Base-by-base conservation (phyloP, 1,140 invertebrate species). In the Aradophagus sp. region DNA sequence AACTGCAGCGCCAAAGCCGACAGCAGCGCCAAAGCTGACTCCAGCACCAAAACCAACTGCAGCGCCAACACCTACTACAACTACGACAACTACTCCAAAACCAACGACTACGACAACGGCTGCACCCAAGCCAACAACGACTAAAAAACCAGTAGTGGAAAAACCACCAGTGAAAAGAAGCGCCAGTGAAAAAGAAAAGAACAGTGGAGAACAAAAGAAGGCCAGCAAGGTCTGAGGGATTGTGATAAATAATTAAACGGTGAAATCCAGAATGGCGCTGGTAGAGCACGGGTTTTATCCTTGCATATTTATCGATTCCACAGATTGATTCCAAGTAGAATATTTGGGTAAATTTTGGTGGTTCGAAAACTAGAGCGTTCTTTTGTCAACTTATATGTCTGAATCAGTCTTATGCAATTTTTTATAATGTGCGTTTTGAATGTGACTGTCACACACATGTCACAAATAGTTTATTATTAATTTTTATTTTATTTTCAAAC, bases 251-350 rank as follows among this genome's bases (percentile, higher is more conserved):
- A 26, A 13, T 5, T 5, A 34, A 3, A 7, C 3, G 2, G n/a
- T n/a, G n/a, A n/a, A n/a, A n/a, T n/a, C n/a, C n/a, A n/a, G n/a
- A n/a, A n/a, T 7, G 10, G 23, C 16, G 11, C 1, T 13, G 27
- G 45, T 23, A 32, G 32, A 26, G 32, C 45, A 50, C 17, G 45
- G 34, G 13, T 50, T 36, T 7, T 32, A n/a, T 14, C 19, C 2
- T 50, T 36, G 20, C 32, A 26, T 36, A 36, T 26, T 26, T 16
- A 36, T 48, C 8, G 13, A 48, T 29, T 14, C 29, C 2, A 16
- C 19, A 15, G n/a, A 48, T 35, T 26, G 11, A 52, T 52, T 52
- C 47, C 47, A 52, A 39, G 36, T 36, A 26, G n/a, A 48, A 13
- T 36, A 26, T 48, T 48, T n/a, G n/a, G n/a, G n/a, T n/a, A n/a